Conservation (phyloP, 2,888 invertebrate species). For the Ichneumoninae sp. region DNA sequence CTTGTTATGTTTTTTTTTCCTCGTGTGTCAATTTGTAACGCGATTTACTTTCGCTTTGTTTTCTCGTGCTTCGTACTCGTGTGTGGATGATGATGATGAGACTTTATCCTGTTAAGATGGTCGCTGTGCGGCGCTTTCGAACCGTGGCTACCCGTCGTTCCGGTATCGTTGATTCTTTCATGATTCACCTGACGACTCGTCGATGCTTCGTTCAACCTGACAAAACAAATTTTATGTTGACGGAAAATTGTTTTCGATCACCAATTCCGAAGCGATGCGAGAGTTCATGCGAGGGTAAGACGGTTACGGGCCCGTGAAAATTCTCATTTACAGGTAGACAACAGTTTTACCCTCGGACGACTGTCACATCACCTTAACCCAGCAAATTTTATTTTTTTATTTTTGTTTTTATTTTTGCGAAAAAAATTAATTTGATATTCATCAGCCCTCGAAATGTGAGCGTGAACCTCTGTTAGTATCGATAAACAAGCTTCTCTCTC, state of each 20-base stretch:
- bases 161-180: conserved; percentile 75
- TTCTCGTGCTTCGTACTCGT: conserved; percentile 81
- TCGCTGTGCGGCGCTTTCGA: conserved; percentile 74
- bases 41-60: conserved; percentile 81
- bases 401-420: not conserved
- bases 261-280: not conserved
- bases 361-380: not conserved
- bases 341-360: not conserved
- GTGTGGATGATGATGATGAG: conserved; percentile 79
- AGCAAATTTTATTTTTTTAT: not conserved
- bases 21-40: conserved; percentile 19
- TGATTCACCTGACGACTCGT: conserved; percentile 78
- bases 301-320: not conserved
- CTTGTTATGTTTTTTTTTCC: conserved; percentile 18
- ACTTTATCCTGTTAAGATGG: conserved; percentile 77
- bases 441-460: not conserved
- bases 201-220: conserved; percentile 81
- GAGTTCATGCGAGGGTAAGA: not conserved
- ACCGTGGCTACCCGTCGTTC: conserved; percentile 74
- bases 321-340: not conserved
- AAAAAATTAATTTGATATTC: not conserved
- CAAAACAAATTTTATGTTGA: conserved; percentile 67
- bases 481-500: conserved; percentile 1
- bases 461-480: conserved; percentile 40
- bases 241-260: conserved; percentile 26